These are phyloP conservation scores for Beris chalybata DNA, from an alignment of 2,888 invertebrate genomes.

Conservation along the genomic window DNA sequence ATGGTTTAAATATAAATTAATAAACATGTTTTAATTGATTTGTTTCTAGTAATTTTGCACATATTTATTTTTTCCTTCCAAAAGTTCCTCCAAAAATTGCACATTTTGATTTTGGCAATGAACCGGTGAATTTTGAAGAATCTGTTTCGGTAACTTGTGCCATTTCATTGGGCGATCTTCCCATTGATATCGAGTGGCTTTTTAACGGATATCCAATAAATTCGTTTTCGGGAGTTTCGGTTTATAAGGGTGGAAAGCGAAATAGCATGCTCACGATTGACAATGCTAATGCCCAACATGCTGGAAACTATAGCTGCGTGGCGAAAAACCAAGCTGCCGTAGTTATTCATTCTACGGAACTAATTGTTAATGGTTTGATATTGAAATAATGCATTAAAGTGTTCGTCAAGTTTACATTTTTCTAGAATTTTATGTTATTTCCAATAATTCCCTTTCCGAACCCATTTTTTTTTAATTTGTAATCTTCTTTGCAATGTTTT, in stretches of 20 bases:
- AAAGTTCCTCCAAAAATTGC: slow-evolving; percentile 72
- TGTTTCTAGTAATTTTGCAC: slow-evolving; percentile 54
- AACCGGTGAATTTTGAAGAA: slow-evolving; percentile 62
- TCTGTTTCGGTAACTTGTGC: slow-evolving; percentile 66
- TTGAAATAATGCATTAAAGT: neutral
- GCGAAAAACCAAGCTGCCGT: slow-evolving; percentile 69
- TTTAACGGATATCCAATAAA: slow-evolving; percentile 65
- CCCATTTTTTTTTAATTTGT: too few species aligned
- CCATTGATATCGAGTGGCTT: slow-evolving; percentile 71
- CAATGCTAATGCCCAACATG: slow-evolving; percentile 64
- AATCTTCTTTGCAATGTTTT: too few species aligned
- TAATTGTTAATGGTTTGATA: slow-evolving; percentile 65
- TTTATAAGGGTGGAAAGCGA: slow-evolving; percentile 56
- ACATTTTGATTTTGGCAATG: slow-evolving; percentile 71
- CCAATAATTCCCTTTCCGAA: neutral
- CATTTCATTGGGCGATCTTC: slow-evolving; percentile 68
- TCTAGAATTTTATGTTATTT: neutral
- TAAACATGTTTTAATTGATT: neutral
- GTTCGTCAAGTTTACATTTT: neutral
- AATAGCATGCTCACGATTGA: slow-evolving; percentile 67
- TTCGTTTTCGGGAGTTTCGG: slow-evolving; percentile 52
- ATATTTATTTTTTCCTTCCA: slow-evolving; percentile 54
- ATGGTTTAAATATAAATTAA: slow-evolving; percentile 54
- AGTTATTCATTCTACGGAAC: slow-evolving; percentile 64
- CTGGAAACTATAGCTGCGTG: slow-evolving; percentile 67